Evolutionary conservation across 2,113 vertebrate species (phyloP).

Genomic region (Ceyx margarethae): DNA sequence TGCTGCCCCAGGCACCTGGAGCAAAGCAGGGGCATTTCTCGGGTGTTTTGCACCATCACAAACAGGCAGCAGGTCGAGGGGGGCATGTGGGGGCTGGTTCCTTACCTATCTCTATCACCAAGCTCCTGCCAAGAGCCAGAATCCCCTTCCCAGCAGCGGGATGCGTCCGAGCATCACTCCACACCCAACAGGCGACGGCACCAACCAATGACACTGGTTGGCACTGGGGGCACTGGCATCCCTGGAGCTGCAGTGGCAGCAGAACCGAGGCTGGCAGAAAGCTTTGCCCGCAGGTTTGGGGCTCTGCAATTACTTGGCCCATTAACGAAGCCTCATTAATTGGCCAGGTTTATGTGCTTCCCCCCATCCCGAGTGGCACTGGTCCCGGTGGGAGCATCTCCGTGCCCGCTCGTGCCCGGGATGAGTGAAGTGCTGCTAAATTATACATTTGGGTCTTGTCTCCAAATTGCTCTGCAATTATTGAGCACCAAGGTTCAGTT

Average conservation of each 20-base stretch:
- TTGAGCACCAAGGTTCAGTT: constrained; percentile 39
- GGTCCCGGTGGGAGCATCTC: not conserved
- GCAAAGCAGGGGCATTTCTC: not conserved
- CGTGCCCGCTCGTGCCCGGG: not conserved
- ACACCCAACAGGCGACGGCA: not conserved
- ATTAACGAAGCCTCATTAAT: not conserved
- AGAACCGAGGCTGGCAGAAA: not conserved
- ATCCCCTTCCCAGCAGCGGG: not conserved
- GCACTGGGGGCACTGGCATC: not conserved
- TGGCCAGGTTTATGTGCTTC: not conserved
- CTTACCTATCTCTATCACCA: fast-evolving
- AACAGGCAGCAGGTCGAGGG: not conserved
- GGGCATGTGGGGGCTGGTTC: not conserved
- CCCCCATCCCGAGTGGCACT: not conserved
- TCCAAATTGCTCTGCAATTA: constrained; percentile 66
- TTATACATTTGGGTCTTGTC: constrained; percentile 63
- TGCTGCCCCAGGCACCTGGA: not conserved
- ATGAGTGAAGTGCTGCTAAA: constrained; percentile 12
- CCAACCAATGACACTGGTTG: not conserved
- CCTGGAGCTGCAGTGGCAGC: not conserved
- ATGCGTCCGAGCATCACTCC: fast-evolving
- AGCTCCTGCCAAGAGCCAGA: not conserved
- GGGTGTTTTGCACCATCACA: not conserved
- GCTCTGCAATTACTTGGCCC: not conserved
- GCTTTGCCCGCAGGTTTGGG: not conserved